phyloP scores from a whole-genome alignment of 2,797 vertebrate species.

The Lepus townsendii region DNA sequence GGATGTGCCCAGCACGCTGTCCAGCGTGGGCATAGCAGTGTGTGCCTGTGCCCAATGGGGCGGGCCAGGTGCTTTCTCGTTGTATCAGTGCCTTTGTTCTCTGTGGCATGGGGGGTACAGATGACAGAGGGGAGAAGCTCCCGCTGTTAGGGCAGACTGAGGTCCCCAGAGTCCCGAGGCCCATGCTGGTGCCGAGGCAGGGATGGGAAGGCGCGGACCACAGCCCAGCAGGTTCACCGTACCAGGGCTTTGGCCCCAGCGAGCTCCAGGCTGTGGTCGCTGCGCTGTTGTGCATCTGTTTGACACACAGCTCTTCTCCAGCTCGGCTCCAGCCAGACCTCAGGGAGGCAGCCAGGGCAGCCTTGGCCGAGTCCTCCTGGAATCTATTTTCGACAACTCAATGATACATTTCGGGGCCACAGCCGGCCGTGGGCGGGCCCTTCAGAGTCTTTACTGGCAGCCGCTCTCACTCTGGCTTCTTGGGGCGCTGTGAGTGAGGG shows the following conservation, averaged over 20 bases:
- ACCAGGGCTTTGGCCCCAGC: neutral
- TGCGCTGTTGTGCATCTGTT: rapidly evolving
- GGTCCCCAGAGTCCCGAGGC: neutral
- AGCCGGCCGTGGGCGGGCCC: constrained; percentile 53
- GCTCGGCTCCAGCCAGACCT: constrained; percentile 23
- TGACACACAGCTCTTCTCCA: neutral
- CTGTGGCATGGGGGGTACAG: neutral
- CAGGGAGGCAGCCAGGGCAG: constrained; percentile 10
- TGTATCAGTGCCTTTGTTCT: no score
- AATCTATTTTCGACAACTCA: constrained; percentile 87
- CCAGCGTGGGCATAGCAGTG: no score
- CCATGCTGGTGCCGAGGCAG: neutral
- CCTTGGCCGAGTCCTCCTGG: neutral
- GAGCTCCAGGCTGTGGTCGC: neutral
- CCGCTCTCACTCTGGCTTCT: neutral
- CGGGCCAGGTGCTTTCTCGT: no score
- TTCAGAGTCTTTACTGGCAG: constrained; percentile 66
- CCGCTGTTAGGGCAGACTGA: neutral
- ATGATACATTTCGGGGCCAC: constrained; percentile 78
- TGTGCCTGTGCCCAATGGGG: neutral
- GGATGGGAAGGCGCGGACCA: rapidly evolving
- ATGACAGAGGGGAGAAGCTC: neutral
- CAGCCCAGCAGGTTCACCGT: neutral
- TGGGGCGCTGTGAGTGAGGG: neutral
- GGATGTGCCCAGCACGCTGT: neutral